Evolutionary conservation across 2,113 vertebrate species (phyloP).

Genomic region (Lagopus leucura): DNA sequence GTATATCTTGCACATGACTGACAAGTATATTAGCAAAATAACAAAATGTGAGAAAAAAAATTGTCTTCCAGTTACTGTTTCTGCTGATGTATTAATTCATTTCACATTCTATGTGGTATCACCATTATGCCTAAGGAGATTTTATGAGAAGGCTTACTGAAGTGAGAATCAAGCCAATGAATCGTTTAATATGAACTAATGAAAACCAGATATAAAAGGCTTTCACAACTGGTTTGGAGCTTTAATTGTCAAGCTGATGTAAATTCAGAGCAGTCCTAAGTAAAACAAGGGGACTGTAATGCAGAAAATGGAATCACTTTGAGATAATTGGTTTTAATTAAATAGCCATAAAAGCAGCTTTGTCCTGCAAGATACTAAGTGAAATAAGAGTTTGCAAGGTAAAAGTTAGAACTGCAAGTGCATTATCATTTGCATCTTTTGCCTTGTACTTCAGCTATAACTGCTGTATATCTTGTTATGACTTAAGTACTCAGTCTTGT

Average conservation of each 20-base stretch:
- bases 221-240: constrained; percentile 75
- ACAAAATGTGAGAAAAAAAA: constrained; percentile 60
- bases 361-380: not conserved
- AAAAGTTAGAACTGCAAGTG: not conserved
- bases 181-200: constrained; percentile 83
- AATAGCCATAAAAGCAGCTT: constrained; percentile 42
- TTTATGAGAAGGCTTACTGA: constrained; percentile 78
- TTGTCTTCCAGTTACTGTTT: constrained; percentile 65
- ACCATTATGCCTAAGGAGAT: constrained; percentile 69
- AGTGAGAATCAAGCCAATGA: constrained; percentile 80
- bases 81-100: constrained; percentile 77
- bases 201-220: constrained; percentile 80
- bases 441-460: not conserved
- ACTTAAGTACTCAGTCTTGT: not conserved
- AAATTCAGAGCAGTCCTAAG: constrained; percentile 69
- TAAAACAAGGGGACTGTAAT: constrained; percentile 60
- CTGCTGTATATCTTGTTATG: not conserved
- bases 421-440: not conserved
- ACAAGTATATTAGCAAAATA: constrained; percentile 64
- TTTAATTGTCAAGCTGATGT: constrained; percentile 77
- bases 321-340: constrained; percentile 75
- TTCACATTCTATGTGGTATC: constrained; percentile 70
- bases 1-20: constrained; percentile 52
- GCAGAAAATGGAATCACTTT: constrained; percentile 62
- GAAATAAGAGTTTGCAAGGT: constrained; percentile 31